Base-by-base conservation (phyloP, 2,113 vertebrate species). In the Neogale vison region DNA sequence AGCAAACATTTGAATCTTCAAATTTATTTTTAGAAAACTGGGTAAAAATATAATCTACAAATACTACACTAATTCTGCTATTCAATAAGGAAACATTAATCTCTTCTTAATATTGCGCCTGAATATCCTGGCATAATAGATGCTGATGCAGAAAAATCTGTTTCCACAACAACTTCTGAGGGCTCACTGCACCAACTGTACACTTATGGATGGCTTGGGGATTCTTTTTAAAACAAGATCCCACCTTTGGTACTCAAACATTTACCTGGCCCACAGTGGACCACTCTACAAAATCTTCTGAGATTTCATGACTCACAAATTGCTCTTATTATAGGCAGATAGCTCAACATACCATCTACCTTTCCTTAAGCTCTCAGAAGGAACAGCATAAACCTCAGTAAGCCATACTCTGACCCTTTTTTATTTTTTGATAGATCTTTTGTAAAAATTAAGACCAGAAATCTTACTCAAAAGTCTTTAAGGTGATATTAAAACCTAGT, bases 381-480 rank as follows among this genome's bases (percentile, higher is more conserved):
- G 55, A 81, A 71, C 4, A 92, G 45, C 61, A 87, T 61, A 74
- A 85, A 85, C 52, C 36, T 65, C 36, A 63, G 42, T 31, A 84
- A 93, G 24, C 36, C 90, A 94, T 57, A 87, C 3, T 84, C 26
- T 21, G 18, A 36, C 18, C 67, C 34, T 69, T 67, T 63, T 63
- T 63, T 29, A 29, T 69, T 36, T 36, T 69, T 69, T 69, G 17
- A 87, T 34, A 91, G 31, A 71, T 59, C 23, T 84, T 94, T 97
- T 67, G 67, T 76, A 94, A 29, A 85, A 92, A 10, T 71, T 84
- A 80, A 95, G 55, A 97, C 39, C 85, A 94, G 52, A 96, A 94
- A 95, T 83, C 12, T 89, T 20, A 94, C 7, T 47, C 21, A 47
- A 36, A 17, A 76, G 50, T 92, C 55, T 97, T 89, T 76, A 94